phyloP scores from a whole-genome alignment of 2,797 vertebrate species.

The Sebastes taczanowskii region DNA sequence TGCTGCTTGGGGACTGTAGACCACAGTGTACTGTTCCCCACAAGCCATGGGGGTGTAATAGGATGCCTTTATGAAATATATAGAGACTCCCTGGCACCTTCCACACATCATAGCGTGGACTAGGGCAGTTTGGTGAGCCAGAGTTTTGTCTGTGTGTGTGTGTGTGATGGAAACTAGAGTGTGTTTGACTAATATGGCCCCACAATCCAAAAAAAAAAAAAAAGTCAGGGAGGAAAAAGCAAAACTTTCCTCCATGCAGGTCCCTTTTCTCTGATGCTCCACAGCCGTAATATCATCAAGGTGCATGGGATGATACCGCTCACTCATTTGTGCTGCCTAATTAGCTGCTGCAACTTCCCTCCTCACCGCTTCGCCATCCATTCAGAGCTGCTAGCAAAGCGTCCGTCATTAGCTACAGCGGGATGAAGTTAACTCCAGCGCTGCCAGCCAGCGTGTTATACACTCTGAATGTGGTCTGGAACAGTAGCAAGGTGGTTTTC shows the following conservation, averaged over 20 bases:
- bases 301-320: constrained; percentile 61
- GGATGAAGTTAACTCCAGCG: constrained; percentile 31
- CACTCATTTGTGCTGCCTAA: constrained; percentile 72
- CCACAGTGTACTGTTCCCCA: constrained; percentile 61
- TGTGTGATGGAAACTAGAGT: neutral
- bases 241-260: constrained; percentile 30
- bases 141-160: neutral
- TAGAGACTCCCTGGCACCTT: constrained; percentile 57
- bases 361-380: constrained; percentile 62
- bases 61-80: constrained; percentile 82
- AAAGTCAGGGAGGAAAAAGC: constrained; percentile 23
- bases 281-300: constrained; percentile 64
- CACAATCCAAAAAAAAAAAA: constrained; percentile 15
- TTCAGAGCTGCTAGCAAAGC: constrained; percentile 60
- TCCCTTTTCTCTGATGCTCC: constrained; percentile 31
- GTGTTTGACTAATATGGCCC: constrained; percentile 3
- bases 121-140: constrained; percentile 35
- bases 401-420: constrained; percentile 44
- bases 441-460: constrained; percentile 17
- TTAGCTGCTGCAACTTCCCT: constrained; percentile 67
- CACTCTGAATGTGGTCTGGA: constrained; percentile 5
- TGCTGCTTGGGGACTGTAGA: constrained; percentile 64
- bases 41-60: constrained; percentile 76
- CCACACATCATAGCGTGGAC: constrained; percentile 63
- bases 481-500: constrained; percentile 6